Base-by-base conservation (phyloP, 2,797 vertebrate species). In the Pteronotus mesoamericanus region DNA sequence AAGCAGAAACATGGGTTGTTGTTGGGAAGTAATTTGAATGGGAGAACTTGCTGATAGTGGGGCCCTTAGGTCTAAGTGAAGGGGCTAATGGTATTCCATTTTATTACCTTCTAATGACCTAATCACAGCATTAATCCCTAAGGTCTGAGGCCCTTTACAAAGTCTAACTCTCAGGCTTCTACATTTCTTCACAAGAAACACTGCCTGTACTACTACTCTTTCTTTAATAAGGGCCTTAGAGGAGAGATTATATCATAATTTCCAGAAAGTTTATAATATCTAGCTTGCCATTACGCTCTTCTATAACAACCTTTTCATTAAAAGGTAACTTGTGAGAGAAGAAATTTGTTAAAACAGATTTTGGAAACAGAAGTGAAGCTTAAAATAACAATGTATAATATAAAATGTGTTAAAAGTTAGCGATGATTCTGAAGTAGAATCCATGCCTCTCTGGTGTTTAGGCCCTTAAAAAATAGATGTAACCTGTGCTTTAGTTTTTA, bases 381-480 rank as follows among this genome's bases (percentile, higher is more conserved):
- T 97, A 94, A 97, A 97, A 97, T 98, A 96, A 92, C 88, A 69
- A 84, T 64, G 53, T 92, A 93, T 96, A 95, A 96, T 96, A 86
- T 75, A 95, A 97, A 97, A 97, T 78, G 91, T 95, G 89, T 94
- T 91, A 92, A 89, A 96, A 97, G 61, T 94, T 96, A 95, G n/a
- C 59, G 82, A 5, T 96, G 66, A 66, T 93, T 94, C 75, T 74
- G 12, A 75, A 91, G 93, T 61, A 59, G 16, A 85, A 91, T 78
- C 44, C 66, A 89, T 82, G 46, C 18, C 16, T 94, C 42, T 93
- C 79, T 93, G 44, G 32, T 78, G 71, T 92, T 92, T 91, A 32
- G 32, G 44, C 84, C 55, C 88, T 97, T 94, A 89, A 84, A 95
- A 87, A 86, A 72, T 72, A 96, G 53, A 77, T 85, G n/a, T 92